phyloP scores from a whole-genome alignment of 2,113 vertebrate species.

The Oreochromis aureus region DNA sequence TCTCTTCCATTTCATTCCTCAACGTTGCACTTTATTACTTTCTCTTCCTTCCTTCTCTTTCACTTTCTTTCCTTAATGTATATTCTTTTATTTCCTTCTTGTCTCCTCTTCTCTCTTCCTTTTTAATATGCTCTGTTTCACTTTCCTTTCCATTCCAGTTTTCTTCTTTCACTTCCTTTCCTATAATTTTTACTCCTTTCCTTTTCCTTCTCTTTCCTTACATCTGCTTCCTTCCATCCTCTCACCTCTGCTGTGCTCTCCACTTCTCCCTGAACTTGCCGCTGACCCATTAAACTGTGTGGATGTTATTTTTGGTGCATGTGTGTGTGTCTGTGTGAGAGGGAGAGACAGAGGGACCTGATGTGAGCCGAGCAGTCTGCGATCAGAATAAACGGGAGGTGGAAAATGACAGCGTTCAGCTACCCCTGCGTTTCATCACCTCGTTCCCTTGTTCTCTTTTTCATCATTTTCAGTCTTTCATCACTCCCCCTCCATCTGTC shows the following conservation, averaged over 20 bases:
- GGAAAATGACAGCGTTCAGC: not conserved
- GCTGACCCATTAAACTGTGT: slow-evolving; percentile 31
- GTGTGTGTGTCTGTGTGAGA: not conserved
- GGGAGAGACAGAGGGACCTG: not conserved
- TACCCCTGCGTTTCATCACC: slow-evolving; percentile 2
- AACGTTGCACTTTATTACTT: not conserved
- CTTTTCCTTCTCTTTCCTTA: not conserved
- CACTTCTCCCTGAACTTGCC: slow-evolving; percentile 4
- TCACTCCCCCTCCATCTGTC: not conserved
- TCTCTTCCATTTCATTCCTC: too few relatives aligned
- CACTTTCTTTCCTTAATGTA: rapidly evolving
- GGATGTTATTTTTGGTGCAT: slow-evolving; percentile 45
- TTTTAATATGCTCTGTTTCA: not conserved
- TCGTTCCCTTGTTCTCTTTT: not conserved
- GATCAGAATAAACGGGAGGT: not conserved
- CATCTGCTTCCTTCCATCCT: not conserved
- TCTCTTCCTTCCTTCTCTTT: not conserved
- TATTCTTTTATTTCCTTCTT: not conserved
- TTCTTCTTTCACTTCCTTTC: not conserved
- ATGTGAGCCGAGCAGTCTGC: not conserved
- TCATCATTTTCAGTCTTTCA: slow-evolving; percentile 3
- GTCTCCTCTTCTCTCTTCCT: not conserved
- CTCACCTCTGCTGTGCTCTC: not conserved
- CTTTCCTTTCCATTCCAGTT: not conserved
- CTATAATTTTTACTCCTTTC: not conserved